Percentiles rank a stretch among this genome's conserved stretches.
phyloP scores from a whole-genome alignment of 2,113 vertebrate genomes.

The Caranx ignobilis region DNA sequence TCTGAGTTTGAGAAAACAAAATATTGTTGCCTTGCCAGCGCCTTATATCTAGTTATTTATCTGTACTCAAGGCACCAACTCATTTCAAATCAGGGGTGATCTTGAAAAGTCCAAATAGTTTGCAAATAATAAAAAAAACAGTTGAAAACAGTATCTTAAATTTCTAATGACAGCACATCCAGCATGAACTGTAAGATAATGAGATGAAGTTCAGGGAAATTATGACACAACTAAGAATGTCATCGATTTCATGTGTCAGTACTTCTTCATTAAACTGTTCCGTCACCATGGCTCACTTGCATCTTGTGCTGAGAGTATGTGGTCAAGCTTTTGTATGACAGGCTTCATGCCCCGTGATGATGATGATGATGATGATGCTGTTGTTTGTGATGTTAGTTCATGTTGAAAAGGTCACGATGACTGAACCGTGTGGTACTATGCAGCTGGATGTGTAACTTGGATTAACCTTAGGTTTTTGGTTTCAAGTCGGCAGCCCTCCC shows the following conservation, averaged over 20 bases:
- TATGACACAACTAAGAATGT: not conserved
- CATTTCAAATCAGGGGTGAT: not conserved
- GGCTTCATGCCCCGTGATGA: not conserved
- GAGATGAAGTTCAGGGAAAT: not conserved
- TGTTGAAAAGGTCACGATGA: not conserved
- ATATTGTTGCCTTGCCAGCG: too few species aligned
- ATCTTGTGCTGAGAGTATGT: slow-evolving; percentile 12
- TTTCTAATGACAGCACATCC: not conserved
- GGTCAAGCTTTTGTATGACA: slow-evolving; percentile 49
- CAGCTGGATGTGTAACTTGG: slow-evolving; percentile 43
- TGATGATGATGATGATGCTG: not conserved
- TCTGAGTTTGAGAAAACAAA: too few species aligned
- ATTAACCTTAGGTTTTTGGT: slow-evolving; percentile 77
- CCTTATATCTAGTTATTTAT: too few species aligned
- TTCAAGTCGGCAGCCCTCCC: slow-evolving; percentile 82
- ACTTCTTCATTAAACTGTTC: not conserved
- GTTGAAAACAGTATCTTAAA: not conserved
- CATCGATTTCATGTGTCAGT: not conserved
- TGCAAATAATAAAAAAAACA: not conserved
- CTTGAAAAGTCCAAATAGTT: not conserved
- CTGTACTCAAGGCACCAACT: too few species aligned
- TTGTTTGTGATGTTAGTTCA: slow-evolving; percentile 23
- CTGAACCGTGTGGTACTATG: slow-evolving; percentile 17
- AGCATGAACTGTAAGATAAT: not conserved
- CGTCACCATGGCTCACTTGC: not conserved